phyloP scores from a whole-genome alignment of 1,140 invertebrate genomes.

The Pogonomyrmex californicus region DNA sequence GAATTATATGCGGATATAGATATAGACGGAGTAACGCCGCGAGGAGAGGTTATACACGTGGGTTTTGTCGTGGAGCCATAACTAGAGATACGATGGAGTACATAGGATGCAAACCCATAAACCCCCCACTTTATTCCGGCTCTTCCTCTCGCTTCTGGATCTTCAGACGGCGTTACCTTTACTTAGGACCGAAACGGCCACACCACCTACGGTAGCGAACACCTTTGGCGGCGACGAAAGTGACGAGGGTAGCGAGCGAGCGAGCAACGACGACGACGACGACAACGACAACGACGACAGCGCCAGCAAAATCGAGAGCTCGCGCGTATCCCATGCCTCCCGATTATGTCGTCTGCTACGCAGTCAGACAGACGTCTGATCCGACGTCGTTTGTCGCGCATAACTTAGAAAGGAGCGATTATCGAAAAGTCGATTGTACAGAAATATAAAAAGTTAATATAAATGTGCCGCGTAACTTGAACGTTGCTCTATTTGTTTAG shows the following conservation, averaged over 20 bases:
- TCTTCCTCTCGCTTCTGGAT: constrained; percentile 64
- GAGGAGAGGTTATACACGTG: constrained; percentile 71
- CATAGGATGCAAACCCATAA: constrained; percentile 87
- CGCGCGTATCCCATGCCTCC: constrained; percentile 55
- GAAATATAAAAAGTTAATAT: not conserved
- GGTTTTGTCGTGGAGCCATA: constrained; percentile 84
- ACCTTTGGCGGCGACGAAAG: constrained; percentile 70
- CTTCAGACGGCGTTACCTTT: constrained; percentile 76
- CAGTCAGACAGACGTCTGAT: constrained; percentile 61
- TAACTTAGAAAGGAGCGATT: not conserved
- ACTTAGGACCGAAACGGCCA: constrained; percentile 74
- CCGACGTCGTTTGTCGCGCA: constrained; percentile 40
- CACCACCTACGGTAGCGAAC: constrained; percentile 66
- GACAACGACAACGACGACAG: constrained; percentile 66
- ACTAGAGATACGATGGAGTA: constrained; percentile 84
- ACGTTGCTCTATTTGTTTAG: not conserved
- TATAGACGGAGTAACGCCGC: constrained; percentile 55
- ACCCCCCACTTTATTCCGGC: constrained; percentile 77
- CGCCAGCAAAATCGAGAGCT: constrained; percentile 67
- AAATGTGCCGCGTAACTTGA: constrained; percentile 3
- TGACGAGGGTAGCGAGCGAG: constrained; percentile 72
- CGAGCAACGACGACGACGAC: constrained; percentile 63
- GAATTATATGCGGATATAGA: not conserved
- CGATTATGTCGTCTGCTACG: constrained; percentile 74
- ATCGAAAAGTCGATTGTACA: not conserved